A percentile compares a stretch with the other conserved stretches of the same genome.
Conservation (phyloP, 2,113 vertebrate genomes). For the Irena cyanogastra region DNA sequence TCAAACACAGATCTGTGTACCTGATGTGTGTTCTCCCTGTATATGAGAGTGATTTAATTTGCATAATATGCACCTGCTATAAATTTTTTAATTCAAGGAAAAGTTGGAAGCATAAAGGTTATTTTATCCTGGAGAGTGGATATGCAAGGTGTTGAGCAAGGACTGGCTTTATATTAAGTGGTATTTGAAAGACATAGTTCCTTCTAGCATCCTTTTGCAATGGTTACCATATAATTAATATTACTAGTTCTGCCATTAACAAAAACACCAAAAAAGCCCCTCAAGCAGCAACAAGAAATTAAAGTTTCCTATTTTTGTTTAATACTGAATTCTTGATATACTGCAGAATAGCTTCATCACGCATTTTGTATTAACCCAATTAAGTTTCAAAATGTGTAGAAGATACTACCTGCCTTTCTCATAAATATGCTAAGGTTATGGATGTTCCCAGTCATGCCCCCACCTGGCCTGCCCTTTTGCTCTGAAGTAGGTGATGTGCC, state of each 20-base stretch:
- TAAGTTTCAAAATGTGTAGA: background rate
- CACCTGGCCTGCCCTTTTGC: background rate
- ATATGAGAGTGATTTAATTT: background rate
- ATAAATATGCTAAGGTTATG: background rate
- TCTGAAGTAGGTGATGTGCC: slow-evolving; percentile 69
- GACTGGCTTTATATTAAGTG: background rate
- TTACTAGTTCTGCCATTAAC: background rate
- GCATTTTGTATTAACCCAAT: background rate
- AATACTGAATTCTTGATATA: background rate
- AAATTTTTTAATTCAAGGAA: background rate
- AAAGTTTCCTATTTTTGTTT: background rate
- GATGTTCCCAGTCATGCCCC: background rate
- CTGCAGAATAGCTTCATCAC: background rate
- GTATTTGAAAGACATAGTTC: background rate
- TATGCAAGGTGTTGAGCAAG: background rate
- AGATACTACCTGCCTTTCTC: background rate
- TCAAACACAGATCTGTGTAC: background rate
- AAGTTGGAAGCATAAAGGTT: background rate
- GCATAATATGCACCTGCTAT: background rate
- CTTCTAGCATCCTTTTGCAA: background rate
- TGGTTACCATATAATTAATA: background rate
- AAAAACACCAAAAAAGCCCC: background rate
- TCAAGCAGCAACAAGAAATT: background rate
- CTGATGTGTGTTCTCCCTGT: background rate
- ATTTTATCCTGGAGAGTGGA: background rate